phyloP scores from a whole-genome alignment of 2,797 vertebrate species.

The Typhlichthys subterraneus region DNA sequence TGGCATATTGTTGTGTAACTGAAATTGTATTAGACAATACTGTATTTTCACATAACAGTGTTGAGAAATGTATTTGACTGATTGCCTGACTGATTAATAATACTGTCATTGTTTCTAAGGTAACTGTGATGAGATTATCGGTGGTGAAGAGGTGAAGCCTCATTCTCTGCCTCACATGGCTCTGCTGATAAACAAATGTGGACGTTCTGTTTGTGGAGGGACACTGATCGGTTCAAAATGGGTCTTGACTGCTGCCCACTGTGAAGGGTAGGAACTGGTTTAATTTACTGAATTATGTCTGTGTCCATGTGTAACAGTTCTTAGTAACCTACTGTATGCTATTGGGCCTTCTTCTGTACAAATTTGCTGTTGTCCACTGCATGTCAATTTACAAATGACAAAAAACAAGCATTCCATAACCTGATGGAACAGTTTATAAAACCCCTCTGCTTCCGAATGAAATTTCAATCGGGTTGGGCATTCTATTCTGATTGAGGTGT shows the following conservation, averaged over 20 bases:
- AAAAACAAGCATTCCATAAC: too few species aligned
- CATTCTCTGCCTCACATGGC: constrained; percentile 72
- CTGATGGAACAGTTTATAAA: too few species aligned
- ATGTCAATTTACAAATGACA: too few species aligned
- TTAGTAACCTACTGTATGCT: too few species aligned
- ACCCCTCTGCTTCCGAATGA: too few species aligned
- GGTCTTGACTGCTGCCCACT: constrained; percentile 77
- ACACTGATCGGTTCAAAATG: constrained; percentile 55
- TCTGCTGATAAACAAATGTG: neutral
- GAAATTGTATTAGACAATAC: neutral
- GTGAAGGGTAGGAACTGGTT: constrained; percentile 27
- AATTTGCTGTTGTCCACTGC: too few species aligned
- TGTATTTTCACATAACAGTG: neutral
- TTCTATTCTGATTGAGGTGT: too few species aligned
- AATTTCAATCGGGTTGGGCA: too few species aligned
- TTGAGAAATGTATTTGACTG: neutral
- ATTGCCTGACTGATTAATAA: neutral
- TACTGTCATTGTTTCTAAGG: constrained; percentile 38
- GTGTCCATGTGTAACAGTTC: too few species aligned
- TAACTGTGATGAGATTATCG: constrained; percentile 63
- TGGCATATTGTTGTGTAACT: neutral
- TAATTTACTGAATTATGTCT: neutral
- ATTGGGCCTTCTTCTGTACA: too few species aligned
- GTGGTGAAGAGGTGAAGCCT: constrained; percentile 53
- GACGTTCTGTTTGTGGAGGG: constrained; percentile 47